These are phyloP conservation scores for Odontocolon sp. DNA, from an alignment of 2,888 invertebrate genomes.

Conservation along the genomic window DNA sequence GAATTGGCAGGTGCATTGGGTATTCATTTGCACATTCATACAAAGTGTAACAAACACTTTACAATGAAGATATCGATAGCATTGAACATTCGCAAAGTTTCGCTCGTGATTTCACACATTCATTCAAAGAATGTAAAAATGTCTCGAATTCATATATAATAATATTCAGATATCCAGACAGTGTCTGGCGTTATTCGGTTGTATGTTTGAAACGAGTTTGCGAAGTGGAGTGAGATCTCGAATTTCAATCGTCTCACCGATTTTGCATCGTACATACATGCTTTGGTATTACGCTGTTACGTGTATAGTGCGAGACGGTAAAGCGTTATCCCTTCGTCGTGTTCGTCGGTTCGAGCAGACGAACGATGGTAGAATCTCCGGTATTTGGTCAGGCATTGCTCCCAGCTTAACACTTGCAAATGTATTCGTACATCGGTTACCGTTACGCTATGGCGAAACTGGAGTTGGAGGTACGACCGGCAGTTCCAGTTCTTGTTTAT, in stretches of 20 bases:
- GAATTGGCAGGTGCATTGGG: not conserved
- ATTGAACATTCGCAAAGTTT: not conserved
- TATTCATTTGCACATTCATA: not conserved
- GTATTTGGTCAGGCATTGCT: conserved; percentile 61
- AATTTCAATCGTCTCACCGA: conserved; percentile 45
- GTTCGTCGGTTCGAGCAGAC: conserved; percentile 38
- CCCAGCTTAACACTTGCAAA: conserved; percentile 64
- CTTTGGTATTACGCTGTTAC: conserved; percentile 12
- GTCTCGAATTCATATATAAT: conserved; percentile 8
- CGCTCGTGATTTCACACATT: not conserved
- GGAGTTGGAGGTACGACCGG: conserved; percentile 28
- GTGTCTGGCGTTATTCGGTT: conserved; percentile 16
- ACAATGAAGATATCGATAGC: not conserved
- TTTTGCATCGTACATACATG: conserved; percentile 15
- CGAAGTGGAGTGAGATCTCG: conserved; percentile 27
- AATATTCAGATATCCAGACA: conserved; percentile 19
- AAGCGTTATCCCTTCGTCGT: conserved; percentile 43
- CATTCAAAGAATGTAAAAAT: not conserved
- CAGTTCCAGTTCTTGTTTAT: conserved; percentile 66
- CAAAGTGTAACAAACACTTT: not conserved
- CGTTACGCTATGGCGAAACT: conserved; percentile 37
- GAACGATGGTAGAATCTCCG: conserved; percentile 44
- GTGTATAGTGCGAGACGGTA: conserved; percentile 9
- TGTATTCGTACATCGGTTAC: conserved; percentile 62
- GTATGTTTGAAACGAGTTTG: conserved; percentile 43